Conservation (phyloP, 2,888 invertebrate genomes). For the Nipponacmea schrenckii region DNA sequence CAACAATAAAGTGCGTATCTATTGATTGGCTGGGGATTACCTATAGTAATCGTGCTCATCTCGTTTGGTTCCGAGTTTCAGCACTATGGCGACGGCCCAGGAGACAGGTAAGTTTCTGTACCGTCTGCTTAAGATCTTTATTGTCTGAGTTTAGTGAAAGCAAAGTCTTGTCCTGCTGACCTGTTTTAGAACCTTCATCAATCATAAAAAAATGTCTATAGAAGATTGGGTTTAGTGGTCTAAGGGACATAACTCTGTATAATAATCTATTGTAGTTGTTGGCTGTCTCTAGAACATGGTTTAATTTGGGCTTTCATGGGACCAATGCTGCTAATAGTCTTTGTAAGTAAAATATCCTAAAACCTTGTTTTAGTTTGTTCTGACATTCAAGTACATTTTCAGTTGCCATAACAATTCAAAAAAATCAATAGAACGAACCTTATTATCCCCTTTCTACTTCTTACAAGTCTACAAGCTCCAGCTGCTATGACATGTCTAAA, state of each 20-base stretch:
- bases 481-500: neutral
- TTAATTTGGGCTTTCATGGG: conserved; percentile 53
- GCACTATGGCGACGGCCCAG: conserved; percentile 42
- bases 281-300: conserved; percentile 46
- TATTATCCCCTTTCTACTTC: neutral
- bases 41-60: conserved; percentile 42
- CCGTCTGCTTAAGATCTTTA: neutral
- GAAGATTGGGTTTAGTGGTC: neutral
- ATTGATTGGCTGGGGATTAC: conserved; percentile 49
- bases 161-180: no score
- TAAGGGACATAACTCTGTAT: neutral
- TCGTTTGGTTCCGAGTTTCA: conserved; percentile 45
- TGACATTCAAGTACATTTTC: neutral
- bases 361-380: neutral
- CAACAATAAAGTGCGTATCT: conserved; percentile 42
- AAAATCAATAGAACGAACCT: neutral
- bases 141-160: neutral
- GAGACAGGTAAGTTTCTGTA: conserved; percentile 37
- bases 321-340: conserved; percentile 46
- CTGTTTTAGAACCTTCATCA: neutral
- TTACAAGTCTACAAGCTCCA: no score
- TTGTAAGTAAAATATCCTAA: conserved; percentile 28
- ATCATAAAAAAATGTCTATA: neutral
- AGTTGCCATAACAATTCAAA: neutral
- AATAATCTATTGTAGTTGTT: conserved; percentile 38